Evolutionary conservation across 2,797 vertebrate genomes (phyloP), one percentile per base, ranked within the genome.

Genomic region (Helarctos malayanus): DNA sequence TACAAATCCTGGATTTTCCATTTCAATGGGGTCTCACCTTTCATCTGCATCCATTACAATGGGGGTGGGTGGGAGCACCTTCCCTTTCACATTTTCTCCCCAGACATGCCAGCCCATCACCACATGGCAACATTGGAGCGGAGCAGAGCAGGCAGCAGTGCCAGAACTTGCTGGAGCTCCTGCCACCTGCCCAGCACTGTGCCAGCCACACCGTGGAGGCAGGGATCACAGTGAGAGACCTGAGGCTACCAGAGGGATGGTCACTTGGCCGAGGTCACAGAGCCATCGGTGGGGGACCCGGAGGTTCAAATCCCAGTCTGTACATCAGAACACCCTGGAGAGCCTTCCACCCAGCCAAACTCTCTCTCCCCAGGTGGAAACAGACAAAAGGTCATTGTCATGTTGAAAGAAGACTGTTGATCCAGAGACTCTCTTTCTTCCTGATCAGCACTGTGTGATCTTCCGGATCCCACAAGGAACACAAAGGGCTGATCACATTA

Each of bases 71-170:
- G 14, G 47, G 49, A 54, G 41, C 4, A 80, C 3, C 9, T 41
- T 35, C 4, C 8, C 12, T 7, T 87, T 25, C 41, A 69, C 29
- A 3, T 52, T 79, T 76, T 49, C 54, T 49, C 71, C 27, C 32
- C 29, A 21, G 41, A 16, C 12, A 11, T 19, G 27, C 11, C 11
- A 12, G 10, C 2, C 21, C 13, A 61, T 15, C 3, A 35, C 47
- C 21, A 21, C 29, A 47, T 32, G 12, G 19, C 10, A 32, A 47
- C 49, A 27, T 61, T 18, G 19, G 89, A 69, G 2, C n/a, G 23
- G 3, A 82, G 49, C n/a, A n/a, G 3, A 82, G 49, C 61, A 76
- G 7, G 8, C 0, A 0, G 61, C 23, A 15, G 38, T 57, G 29
- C 25, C 12, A 3, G 27, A 75, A 23, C n/a, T 87, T 81, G 32